Conservation (phyloP, 2,113 vertebrate genomes). For the Pelobates fuscus region DNA sequence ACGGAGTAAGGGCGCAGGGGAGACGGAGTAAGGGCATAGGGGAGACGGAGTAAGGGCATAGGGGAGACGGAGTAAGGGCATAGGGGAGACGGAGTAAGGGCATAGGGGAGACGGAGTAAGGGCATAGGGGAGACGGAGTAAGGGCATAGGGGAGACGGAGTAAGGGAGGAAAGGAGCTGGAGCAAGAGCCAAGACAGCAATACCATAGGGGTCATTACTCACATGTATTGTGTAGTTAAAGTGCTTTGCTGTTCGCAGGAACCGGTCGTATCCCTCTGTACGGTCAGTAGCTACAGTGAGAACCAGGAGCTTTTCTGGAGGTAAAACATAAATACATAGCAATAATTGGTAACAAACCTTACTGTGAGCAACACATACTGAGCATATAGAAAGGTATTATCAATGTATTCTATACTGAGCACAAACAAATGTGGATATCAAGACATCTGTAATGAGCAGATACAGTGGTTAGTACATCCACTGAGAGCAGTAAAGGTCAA, state of each 20-base stretch:
- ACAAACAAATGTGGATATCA: not conserved
- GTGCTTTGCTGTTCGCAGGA: constrained; percentile 72
- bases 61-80: too few species aligned
- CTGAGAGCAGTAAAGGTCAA: too few species aligned
- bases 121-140: too few species aligned
- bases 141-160: too few species aligned
- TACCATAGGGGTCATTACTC: too few species aligned
- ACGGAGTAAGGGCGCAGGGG: too few species aligned
- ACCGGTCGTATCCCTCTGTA: constrained; percentile 81
- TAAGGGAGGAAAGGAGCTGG: too few species aligned
- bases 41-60: too few species aligned
- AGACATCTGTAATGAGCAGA: not conserved
- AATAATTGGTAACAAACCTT: not conserved
- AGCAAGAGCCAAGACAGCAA: too few species aligned
- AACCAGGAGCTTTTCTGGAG: constrained; percentile 77
- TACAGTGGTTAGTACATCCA: not conserved
- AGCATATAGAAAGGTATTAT: not conserved
- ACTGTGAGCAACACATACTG: not conserved
- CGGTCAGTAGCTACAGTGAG: constrained; percentile 81
- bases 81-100: too few species aligned
- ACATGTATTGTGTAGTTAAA: constrained; percentile 87
- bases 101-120: too few species aligned
- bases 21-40: too few species aligned
- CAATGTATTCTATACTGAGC: not conserved
- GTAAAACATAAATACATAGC: not conserved